Evolutionary conservation across 2,888 invertebrate species (phyloP), one percentile per base, ranked within the genome.

Genomic region (Caenorhabditis zanzibari): DNA sequence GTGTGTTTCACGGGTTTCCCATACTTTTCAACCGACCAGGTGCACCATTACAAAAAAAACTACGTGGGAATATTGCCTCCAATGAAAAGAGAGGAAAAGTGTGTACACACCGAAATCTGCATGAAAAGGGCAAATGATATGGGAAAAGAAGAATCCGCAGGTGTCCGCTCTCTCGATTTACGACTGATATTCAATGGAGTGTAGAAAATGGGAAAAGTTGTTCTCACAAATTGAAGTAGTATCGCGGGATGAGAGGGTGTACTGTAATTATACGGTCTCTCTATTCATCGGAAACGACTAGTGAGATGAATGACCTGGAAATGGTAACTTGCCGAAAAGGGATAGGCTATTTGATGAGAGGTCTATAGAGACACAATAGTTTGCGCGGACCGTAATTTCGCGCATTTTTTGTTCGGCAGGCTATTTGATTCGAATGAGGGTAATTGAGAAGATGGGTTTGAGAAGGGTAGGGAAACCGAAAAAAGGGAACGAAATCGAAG

Each of bases 141-240:
- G 41, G 9, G 66, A 49, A 19, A 41, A 41, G 44, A 44, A 47
- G 26, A 58, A 63, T 28, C 58, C 52, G 61, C 76, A 76, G 76
- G 76, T 76, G 76, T 59, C 58, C 64, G 38, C 59, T 47, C 26
- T 54, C 66, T 66, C 76, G 68, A 69, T 69, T 54, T 69, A 77
- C 69, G 69, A 77, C 69, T 77, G 76, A 77, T 77, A 77, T 77
- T 77, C 76, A 77, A 77, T 77, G 76, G 47, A 28, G 76, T 66
- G 66, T 68, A 49, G 38, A 61, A 59, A 49, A 35, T 4, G 3
- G 24, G 32, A 28, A 75, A 56, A 64, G 61, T 73, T 73, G 10
- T n/a, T 41, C 3, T 35, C 19, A 12, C 26, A 54, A 14, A 26
- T 54, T 12, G 14, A 14, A 54, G 10, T 52, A 16, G n/a, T 49